These are phyloP conservation scores for Rhabditoides inermis DNA, from an alignment of 2,888 invertebrate species.

Conservation along the genomic window DNA sequence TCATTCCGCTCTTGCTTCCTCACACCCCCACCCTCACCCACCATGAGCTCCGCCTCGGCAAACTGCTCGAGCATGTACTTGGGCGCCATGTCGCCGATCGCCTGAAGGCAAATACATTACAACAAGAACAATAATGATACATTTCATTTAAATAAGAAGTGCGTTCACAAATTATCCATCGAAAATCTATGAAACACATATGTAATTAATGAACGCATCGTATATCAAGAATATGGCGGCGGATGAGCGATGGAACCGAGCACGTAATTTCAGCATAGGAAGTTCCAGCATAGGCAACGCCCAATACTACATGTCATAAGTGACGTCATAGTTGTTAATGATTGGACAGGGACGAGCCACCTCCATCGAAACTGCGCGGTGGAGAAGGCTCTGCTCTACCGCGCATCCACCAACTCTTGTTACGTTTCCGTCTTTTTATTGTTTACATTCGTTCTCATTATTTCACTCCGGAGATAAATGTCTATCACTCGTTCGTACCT, in stretches of 20 bases:
- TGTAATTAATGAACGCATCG: too few species aligned
- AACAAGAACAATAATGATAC: neutral
- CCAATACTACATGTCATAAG: too few species aligned
- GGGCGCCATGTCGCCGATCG: constrained; percentile 82
- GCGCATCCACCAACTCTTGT: too few species aligned
- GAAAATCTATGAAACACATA: neutral
- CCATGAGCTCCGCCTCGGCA: constrained; percentile 73
- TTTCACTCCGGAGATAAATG: neutral
- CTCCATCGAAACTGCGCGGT: too few species aligned
- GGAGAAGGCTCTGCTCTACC: neutral
- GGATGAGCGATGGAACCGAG: too few species aligned
- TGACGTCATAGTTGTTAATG: too few species aligned
- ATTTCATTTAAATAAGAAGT: neutral
- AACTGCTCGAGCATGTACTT: constrained; percentile 92
- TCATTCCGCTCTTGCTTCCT: too few species aligned
- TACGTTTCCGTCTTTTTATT: neutral
- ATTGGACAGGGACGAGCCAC: too few species aligned
- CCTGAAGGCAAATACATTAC: constrained; percentile 24
- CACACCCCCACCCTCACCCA: too few species aligned
- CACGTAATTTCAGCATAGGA: too few species aligned
- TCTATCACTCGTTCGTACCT: constrained; percentile 50
- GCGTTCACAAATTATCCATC: neutral
- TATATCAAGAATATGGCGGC: too few species aligned
- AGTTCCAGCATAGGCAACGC: too few species aligned
- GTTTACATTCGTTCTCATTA: neutral